Conservation (phyloP, 2,888 invertebrate species). For the Zele albiditarsus region DNA sequence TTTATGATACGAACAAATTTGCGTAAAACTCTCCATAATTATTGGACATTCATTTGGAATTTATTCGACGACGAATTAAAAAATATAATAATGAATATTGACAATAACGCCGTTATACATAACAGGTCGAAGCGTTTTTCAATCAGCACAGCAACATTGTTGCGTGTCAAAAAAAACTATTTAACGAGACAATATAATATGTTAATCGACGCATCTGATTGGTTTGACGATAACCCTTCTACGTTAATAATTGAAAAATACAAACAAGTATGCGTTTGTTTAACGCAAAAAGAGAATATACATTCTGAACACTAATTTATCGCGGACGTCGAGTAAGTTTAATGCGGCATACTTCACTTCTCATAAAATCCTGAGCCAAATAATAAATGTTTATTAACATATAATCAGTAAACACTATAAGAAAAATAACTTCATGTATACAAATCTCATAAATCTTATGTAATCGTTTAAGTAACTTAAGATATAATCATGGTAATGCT, state of each 20-base stretch:
- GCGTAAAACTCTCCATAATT: slow-evolving; percentile 54
- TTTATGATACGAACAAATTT: slow-evolving; percentile 57
- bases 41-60: slow-evolving; percentile 78
- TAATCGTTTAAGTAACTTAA: no score
- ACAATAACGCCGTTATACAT: slow-evolving; percentile 75
- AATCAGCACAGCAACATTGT: slow-evolving; percentile 80
- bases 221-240: slow-evolving; percentile 61
- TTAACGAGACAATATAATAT: slow-evolving; percentile 56
- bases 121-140: slow-evolving; percentile 81
- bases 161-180: slow-evolving; percentile 79
- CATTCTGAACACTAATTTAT: not conserved
- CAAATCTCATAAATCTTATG: no score
- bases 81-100: slow-evolving; percentile 69
- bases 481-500: no score
- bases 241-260: slow-evolving; percentile 57
- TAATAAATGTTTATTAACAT: no score
- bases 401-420: no score
- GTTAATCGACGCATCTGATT: slow-evolving; percentile 63
- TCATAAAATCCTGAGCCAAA: no score
- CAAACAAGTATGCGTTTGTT: slow-evolving; percentile 49
- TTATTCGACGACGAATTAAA: slow-evolving; percentile 85
- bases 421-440: no score
- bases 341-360: no score
- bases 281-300: slow-evolving; percentile 48
- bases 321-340: not conserved